Evolutionary conservation across 2,797 vertebrate species (phyloP).

Genomic region (Uromys caudimaculatus): DNA sequence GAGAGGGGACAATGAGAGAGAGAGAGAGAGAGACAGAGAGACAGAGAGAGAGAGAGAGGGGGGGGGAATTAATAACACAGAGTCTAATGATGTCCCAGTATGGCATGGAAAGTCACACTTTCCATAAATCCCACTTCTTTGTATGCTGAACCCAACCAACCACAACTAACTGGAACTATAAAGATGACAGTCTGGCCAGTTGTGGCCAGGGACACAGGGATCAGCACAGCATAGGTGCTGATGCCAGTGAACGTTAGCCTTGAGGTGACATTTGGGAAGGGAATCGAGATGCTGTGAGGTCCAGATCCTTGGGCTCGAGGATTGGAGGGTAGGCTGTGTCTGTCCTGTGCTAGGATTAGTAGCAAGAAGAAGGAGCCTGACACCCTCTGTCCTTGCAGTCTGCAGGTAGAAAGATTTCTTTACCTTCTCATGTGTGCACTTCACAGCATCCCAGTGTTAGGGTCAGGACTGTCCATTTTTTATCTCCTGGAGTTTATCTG

Average conservation of each 20-base stretch:
- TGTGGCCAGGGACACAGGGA: not conserved
- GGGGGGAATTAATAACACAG: not conserved
- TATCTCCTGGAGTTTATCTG: not conserved
- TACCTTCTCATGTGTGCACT: not conserved
- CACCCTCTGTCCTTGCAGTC: not conserved
- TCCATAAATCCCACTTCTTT: not conserved
- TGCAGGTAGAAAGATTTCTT: not conserved
- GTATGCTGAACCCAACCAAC: not conserved
- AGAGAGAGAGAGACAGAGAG: not conserved
- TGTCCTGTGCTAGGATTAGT: not conserved
- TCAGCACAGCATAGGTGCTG: not conserved
- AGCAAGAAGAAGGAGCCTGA: not conserved
- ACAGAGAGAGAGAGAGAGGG: no score
- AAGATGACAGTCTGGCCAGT: not conserved
- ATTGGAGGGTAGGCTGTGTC: not conserved
- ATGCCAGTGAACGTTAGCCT: not conserved
- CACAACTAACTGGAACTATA: not conserved
- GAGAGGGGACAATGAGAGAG: not conserved
- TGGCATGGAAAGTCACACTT: not conserved
- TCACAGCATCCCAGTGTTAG: not conserved
- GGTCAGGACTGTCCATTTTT: not conserved
- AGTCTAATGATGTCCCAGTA: not conserved
- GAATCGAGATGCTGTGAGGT: not conserved
- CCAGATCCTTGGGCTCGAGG: no score
- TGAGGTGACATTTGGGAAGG: not conserved